phyloP scores from a whole-genome alignment of 1,140 invertebrate species.

The Zaprionus kolodkinae region DNA sequence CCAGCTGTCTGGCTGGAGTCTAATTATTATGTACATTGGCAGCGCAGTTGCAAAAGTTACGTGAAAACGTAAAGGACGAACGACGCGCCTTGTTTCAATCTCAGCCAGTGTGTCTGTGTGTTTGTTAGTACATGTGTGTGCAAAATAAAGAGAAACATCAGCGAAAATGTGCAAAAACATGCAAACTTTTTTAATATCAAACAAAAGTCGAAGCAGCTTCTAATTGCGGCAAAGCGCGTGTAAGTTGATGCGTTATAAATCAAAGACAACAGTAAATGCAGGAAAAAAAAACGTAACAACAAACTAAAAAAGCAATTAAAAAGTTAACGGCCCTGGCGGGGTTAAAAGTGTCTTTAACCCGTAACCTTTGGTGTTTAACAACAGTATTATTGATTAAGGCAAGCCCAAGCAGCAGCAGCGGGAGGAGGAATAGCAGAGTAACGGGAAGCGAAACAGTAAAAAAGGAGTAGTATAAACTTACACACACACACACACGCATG shows the following conservation, averaged over 20 bases:
- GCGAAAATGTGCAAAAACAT: constrained; percentile 43
- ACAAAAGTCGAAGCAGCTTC: not conserved
- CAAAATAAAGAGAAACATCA: constrained; percentile 34
- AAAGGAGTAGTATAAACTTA: constrained; percentile 14
- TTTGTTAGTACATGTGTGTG: constrained; percentile 36
- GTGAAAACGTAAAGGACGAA: constrained; percentile 75
- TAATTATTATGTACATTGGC: constrained; percentile 62
- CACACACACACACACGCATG: constrained; percentile 40
- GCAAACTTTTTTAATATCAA: constrained; percentile 26
- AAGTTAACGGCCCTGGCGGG: not conserved
- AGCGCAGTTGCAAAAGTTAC: constrained; percentile 79
- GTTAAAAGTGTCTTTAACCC: constrained; percentile 46
- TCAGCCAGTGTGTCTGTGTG: constrained; percentile 2
- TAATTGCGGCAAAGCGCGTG: constrained; percentile 28
- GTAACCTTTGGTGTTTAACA: constrained; percentile 36
- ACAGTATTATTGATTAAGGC: constrained; percentile 50
- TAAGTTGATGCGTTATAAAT: constrained; percentile 34
- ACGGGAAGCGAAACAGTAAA: constrained; percentile 15
- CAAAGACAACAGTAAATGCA: constrained; percentile 2
- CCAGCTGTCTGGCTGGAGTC: constrained; percentile 68
- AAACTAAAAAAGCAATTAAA: constrained; percentile 9
- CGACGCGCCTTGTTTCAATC: constrained; percentile 22
- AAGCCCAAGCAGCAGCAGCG: constrained; percentile 18
- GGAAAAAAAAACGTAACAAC: not conserved
- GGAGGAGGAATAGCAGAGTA: constrained; percentile 23